Evolutionary conservation across 2,888 invertebrate species (phyloP).

Genomic region (Ischnura elegans): DNA sequence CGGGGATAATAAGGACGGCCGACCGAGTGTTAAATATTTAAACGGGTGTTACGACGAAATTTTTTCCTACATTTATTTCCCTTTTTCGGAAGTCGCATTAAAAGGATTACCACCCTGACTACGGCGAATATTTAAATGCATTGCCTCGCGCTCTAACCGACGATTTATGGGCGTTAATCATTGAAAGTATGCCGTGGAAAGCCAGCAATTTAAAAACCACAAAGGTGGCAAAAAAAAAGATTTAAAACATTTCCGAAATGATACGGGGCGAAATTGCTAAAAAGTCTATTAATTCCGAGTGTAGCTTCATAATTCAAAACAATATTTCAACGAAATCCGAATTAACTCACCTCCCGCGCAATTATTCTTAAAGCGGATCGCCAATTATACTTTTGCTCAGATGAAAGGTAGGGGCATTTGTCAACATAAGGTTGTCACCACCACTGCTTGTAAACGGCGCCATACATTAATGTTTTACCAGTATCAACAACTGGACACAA

Average conservation of each 20-base stretch:
- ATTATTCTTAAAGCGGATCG: neutral
- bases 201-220: neutral
- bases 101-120: neutral
- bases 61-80: too few relatives aligned
- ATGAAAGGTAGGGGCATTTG: neutral
- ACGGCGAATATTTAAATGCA: neutral
- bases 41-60: neutral
- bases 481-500: neutral
- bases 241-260: neutral
- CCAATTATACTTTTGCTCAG: neutral
- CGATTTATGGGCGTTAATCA: conserved; percentile 13
- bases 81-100: neutral
- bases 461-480: neutral
- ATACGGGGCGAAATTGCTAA: neutral
- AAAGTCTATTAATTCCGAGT: neutral
- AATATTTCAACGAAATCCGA: neutral
- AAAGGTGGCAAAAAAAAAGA: neutral
- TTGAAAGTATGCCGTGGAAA: neutral
- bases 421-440: neutral
- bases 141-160: neutral
- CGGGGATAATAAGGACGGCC: neutral
- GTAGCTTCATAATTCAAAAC: neutral
- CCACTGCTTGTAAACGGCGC: neutral
- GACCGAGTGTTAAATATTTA: conserved; percentile 7
- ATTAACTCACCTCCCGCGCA: neutral